Conservation (phyloP, 30 jellyfish, hydroid and myxozoan species). For the Aurelia sp. region DNA sequence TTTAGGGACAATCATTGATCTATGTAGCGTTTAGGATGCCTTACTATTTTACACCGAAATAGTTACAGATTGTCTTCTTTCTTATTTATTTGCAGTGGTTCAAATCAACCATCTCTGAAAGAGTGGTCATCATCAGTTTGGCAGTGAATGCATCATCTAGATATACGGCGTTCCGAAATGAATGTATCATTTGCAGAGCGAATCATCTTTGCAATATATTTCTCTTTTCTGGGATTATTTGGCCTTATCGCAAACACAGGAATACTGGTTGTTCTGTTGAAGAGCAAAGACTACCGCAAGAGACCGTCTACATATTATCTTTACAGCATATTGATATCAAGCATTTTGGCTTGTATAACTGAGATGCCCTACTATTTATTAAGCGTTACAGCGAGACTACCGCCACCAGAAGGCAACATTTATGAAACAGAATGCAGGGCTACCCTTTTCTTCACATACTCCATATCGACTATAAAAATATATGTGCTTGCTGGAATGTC, state of each 20-base stretch:
- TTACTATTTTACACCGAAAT: no score
- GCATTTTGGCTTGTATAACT: slow-evolving; percentile 32
- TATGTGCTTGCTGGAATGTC: slow-evolving; percentile 43
- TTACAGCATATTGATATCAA: slow-evolving; percentile 20
- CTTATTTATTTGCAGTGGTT: no score
- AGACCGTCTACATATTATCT: slow-evolving; percentile 35
- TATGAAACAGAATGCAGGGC: slow-evolving; percentile 23
- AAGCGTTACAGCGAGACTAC: slow-evolving; percentile 15
- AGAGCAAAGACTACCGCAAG: slow-evolving; percentile 26
- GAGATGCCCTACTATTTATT: slow-evolving; percentile 43
- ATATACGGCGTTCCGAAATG: slow-evolving; percentile 4
- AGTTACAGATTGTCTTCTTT: no score
- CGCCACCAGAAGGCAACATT: slow-evolving; percentile 8
- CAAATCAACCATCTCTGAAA: no score
- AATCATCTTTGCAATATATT: slow-evolving; percentile 4
- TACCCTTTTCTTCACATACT: slow-evolving; percentile 20
- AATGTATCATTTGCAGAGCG: slow-evolving; percentile 15
- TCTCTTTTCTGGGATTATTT: slow-evolving; percentile 7
- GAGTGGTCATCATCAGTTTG: no score
- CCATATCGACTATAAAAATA: slow-evolving; percentile 25
- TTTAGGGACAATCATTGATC: no score
- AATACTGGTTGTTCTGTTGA: slow-evolving; percentile 7
- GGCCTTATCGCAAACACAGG: slow-evolving; percentile 39
- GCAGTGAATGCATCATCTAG: no score
- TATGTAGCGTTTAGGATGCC: no score